Base-by-base conservation (phyloP, 53 echinoderm and acorn worm genomes). In the Mesocentrotus franciscanus region DNA sequence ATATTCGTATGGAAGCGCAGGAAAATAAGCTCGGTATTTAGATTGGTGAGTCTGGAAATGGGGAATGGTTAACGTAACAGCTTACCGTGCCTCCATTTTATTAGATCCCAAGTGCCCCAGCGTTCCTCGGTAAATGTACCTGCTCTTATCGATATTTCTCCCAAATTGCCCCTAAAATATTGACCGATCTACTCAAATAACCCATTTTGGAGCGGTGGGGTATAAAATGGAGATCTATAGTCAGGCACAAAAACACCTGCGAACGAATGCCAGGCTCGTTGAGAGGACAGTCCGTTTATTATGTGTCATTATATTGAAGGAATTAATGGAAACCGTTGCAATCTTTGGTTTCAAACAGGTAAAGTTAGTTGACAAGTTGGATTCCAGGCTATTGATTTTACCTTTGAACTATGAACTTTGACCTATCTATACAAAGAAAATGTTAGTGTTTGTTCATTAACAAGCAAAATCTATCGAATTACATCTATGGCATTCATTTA, bases 151-250 rank as follows among this genome's bases (percentile, higher is more conserved):
- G 92, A 92, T 92, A 64, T 92, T 92, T 92, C 92, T 92, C 92
- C 92, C 92, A 92, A 92, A 92, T 92, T 92, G 92, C 92, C 92
- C 92, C 92, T 92, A 92, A 92, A 92, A 74, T 92, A 92, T 92
- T 92, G 92, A 92, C 92, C 92, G 68, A 92, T 74, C 92, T 71
- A 66, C 92, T 92, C 92, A 92, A 92, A 74, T 92, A 92, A 92
- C 92, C 92, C 92, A 92, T 92, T 92, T 92, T 74, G 92, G 70
- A 92, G 74, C 70, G 92, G 55, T 56, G 92, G 71, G 75, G 57
- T 92, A 92, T 71, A 74, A 92, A 92, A 74, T 92, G 36, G 22
- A 55, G 75, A 92, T 92, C 72, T 32, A 87, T 58, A 68, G 35
- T 24, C 68, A 35, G 66, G 62, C 22, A 74, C n/a, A 27, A 26